Percentiles rank a stretch among this genome's conserved stretches.
phyloP scores from a whole-genome alignment of 2,113 vertebrate genomes.

The Ancistrus triradiatus region DNA sequence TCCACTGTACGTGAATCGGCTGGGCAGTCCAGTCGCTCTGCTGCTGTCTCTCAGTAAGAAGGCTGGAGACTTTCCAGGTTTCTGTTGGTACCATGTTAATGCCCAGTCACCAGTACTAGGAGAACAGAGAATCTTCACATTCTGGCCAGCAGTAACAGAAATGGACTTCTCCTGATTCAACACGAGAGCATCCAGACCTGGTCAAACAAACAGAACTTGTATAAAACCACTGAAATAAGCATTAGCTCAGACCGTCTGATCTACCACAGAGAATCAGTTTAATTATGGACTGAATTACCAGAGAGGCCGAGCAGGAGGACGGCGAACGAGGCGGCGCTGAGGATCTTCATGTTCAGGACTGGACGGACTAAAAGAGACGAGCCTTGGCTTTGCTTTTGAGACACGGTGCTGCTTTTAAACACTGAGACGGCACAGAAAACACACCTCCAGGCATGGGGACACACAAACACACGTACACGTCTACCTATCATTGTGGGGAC shows the following conservation, averaged over 20 bases:
- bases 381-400: not conserved
- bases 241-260: too few species aligned
- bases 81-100: conserved; percentile 31
- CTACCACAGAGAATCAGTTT: not conserved
- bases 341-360: not conserved
- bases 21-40: conserved; percentile 3
- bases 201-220: conserved; percentile 4
- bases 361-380: not conserved
- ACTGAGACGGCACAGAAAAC: too few species aligned
- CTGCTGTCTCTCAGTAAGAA: not conserved
- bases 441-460: not conserved
- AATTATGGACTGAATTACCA: not conserved
- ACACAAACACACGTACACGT: not conserved
- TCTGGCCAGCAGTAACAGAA: not conserved
- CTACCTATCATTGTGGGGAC: too few species aligned
- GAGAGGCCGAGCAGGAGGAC: not conserved
- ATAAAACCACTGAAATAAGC: too few species aligned
- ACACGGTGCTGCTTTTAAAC: not conserved
- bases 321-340: not conserved
- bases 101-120: not conserved
- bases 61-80: not conserved
- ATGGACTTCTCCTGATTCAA: conserved; percentile 13
- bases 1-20: conserved; percentile 20
- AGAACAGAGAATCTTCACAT: conserved; percentile 31
- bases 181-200: conserved; percentile 10